These are phyloP conservation scores for Archilochus colubris DNA, from an alignment of 2,113 vertebrate species.

Conservation along the genomic window DNA sequence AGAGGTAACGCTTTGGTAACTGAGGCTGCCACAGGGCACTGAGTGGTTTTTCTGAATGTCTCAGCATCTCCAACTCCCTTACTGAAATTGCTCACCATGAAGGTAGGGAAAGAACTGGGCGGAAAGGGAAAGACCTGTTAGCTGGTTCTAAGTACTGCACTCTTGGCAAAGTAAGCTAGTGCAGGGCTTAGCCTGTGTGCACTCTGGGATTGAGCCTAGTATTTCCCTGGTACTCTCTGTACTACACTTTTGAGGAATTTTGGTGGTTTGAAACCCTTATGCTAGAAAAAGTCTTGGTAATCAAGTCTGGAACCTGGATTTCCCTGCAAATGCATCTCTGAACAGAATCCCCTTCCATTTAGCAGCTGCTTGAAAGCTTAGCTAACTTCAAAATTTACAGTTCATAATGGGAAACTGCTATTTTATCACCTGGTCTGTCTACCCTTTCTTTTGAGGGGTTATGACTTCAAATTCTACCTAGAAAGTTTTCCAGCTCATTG, in stretches of 20 bases:
- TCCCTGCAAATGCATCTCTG: not conserved
- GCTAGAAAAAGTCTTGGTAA: not conserved
- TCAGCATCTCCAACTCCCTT: not conserved
- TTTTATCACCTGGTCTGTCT: not conserved
- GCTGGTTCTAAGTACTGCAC: not conserved
- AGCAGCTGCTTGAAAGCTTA: not conserved
- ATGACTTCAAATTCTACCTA: not conserved
- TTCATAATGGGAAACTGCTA: not conserved
- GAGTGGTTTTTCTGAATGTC: not conserved
- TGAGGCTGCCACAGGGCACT: not conserved
- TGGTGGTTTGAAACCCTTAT: not conserved
- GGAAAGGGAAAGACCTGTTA: not conserved
- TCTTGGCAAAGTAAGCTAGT: not conserved
- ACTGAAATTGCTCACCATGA: not conserved
- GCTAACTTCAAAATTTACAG: not conserved
- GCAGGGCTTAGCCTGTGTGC: not conserved
- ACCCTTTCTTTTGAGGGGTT: not conserved
- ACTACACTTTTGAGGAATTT: not conserved
- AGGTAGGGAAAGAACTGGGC: not conserved
- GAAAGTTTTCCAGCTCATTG: not conserved
- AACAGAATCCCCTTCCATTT: not conserved
- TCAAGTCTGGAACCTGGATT: not conserved
- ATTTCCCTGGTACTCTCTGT: not conserved
- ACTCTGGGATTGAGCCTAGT: not conserved
- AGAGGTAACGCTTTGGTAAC: not conserved